A percentile compares a stretch with the other conserved stretches of the same genome.
phyloP scores from a whole-genome alignment of 2,113 vertebrate species.

The Chinchilla lanigera region DNA sequence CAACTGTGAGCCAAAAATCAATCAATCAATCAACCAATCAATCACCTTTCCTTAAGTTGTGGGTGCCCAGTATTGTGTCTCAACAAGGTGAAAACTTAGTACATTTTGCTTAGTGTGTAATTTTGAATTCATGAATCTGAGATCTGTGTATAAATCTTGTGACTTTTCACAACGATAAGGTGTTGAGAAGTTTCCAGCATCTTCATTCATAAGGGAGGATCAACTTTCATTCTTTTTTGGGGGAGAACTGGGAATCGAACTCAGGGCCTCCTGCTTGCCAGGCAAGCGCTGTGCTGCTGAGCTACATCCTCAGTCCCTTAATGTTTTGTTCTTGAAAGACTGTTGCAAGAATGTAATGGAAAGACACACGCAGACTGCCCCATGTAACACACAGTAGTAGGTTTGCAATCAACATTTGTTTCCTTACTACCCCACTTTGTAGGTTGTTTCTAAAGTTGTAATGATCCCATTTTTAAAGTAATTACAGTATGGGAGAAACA shows the following conservation, averaged over 20 bases:
- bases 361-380: background rate
- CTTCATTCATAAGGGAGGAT: background rate
- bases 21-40: no score
- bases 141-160: background rate
- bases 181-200: background rate
- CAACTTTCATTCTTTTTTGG: background rate
- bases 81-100: background rate
- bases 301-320: no score
- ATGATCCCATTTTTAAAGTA: background rate
- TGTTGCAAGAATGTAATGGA: background rate
- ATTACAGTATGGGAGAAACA: slow-evolving; percentile 36
- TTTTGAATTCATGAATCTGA: background rate
- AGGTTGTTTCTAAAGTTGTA: slow-evolving; percentile 10
- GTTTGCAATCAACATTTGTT: background rate
- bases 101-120: background rate
- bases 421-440: background rate
- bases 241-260: no score
- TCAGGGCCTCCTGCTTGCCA: no score
- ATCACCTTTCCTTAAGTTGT: background rate
- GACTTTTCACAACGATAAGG: background rate
- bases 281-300: no score
- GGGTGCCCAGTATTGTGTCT: background rate
- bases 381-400: background rate
- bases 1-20: background rate
- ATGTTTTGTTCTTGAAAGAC: background rate